A percentile compares a stretch with the other conserved stretches of the same genome.
These are phyloP conservation scores for Opisthograptis luteolata DNA, from an alignment of 2,888 invertebrate species.

Conservation along the genomic window DNA sequence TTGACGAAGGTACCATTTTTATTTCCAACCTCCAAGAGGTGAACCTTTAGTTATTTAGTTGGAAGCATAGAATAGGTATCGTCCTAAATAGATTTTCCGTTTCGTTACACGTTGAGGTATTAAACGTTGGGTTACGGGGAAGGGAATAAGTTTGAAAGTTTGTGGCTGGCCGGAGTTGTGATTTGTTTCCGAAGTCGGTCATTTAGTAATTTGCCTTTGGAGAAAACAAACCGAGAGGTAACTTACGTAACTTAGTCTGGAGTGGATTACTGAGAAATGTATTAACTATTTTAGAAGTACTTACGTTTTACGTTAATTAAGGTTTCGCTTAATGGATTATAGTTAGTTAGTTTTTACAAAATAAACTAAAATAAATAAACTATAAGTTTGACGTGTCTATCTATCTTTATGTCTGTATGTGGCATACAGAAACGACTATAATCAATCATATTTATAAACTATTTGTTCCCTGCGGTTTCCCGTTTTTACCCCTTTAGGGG, in stretches of 20 bases:
- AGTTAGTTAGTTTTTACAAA: no score
- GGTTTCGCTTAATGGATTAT: no score
- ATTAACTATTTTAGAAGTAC: no score
- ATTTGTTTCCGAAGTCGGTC: background rate
- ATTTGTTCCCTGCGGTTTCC: no score
- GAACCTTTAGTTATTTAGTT: slow-evolving; percentile 12
- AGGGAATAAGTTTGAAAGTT: slow-evolving; percentile 7
- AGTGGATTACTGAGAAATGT: background rate
- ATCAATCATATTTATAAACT: no score
- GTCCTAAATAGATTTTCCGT: slow-evolving; percentile 10
- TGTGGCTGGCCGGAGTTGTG: background rate
- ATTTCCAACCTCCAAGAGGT: slow-evolving; percentile 12
- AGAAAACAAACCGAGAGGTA: background rate
- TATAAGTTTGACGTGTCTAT: no score
- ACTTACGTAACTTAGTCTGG: background rate
- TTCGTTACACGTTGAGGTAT: slow-evolving; percentile 12
- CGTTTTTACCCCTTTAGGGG: no score
- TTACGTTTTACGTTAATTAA: no score
- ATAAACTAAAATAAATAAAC: no score
- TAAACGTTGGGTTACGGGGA: slow-evolving; percentile 5
- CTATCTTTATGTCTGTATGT: no score
- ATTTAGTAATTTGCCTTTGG: background rate
- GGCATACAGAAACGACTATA: no score
- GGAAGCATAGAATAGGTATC: background rate
- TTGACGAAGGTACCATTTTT: slow-evolving; percentile 50